Conservation (phyloP, 2,113 vertebrate species). For the Coryphaenoides rupestris region DNA sequence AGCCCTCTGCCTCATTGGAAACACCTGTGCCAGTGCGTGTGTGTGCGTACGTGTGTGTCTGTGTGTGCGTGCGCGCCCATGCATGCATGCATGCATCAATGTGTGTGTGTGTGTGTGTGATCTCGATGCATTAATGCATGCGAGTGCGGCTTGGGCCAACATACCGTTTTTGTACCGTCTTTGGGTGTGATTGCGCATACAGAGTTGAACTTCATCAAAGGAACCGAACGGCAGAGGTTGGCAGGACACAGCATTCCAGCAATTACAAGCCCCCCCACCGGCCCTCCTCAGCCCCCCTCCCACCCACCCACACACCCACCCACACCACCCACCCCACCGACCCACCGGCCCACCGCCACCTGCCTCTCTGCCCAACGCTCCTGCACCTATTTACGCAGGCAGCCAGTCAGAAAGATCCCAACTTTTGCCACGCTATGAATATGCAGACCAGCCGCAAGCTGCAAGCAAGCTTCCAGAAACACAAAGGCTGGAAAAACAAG, state of each 20-base stretch:
- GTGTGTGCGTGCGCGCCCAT: neutral
- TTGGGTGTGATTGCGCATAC: conserved; percentile 54
- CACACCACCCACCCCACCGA: conserved; percentile 1
- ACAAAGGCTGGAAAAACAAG: too few species aligned
- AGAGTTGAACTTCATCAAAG: conserved; percentile 38
- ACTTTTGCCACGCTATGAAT: conserved; percentile 17
- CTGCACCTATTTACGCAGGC: conserved; percentile 31
- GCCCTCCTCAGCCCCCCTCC: neutral
- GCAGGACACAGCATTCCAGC: conserved; percentile 27
- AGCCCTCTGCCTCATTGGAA: conserved; percentile 65
- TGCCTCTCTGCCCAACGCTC: conserved; percentile 37
- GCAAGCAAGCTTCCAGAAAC: too few species aligned
- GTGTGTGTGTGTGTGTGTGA: conserved; percentile 7
- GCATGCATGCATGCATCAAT: conserved; percentile 1
- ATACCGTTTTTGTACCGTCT: conserved; percentile 28
- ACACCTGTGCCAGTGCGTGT: conserved; percentile 53
- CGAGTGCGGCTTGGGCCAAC: conserved; percentile 38
- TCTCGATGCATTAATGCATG: conserved; percentile 40
- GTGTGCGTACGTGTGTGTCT: conserved; percentile 12
- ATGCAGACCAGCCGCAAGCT: conserved; percentile 21
- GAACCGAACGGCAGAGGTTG: conserved; percentile 3
- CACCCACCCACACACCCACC: conserved; percentile 2
- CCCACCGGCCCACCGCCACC: neutral
- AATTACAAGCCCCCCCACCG: conserved; percentile 20
- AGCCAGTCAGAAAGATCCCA: conserved; percentile 8